Conservation (phyloP, 2,888 invertebrate species). For the Caenorhabditis macrosperma region DNA sequence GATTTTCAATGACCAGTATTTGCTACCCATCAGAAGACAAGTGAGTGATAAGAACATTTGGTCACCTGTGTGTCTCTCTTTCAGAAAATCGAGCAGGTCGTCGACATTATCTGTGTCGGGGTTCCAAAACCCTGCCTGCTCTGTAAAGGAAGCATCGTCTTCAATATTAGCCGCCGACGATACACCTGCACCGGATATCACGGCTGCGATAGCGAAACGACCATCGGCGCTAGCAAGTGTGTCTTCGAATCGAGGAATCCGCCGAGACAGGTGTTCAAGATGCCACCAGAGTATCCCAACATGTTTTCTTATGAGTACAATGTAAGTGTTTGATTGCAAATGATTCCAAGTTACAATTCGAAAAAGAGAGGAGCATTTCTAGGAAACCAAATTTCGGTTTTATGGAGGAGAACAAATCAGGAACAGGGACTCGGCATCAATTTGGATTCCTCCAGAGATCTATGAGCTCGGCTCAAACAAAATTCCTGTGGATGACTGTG, state of each 20-base stretch:
- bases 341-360: too few species aligned
- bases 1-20: too few species aligned
- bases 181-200: background rate
- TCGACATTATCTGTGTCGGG: background rate
- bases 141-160: background rate
- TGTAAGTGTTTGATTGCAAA: background rate
- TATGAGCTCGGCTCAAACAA: background rate
- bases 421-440: background rate
- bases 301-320: too few species aligned
- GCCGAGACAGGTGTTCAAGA: background rate
- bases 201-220: too few species aligned
- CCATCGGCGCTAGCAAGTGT: background rate
- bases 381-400: too few species aligned
- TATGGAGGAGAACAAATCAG: background rate
- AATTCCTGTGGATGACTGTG: background rate
- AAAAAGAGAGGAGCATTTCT: too few species aligned
- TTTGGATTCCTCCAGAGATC: background rate
- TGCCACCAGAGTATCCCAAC: background rate
- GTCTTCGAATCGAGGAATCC: background rate
- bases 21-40: background rate
- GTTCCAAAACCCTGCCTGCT: background rate
- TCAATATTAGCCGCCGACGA: background rate
- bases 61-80: background rate
- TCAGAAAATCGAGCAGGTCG: background rate
- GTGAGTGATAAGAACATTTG: background rate